Evolutionary conservation across 2,113 vertebrate species (phyloP).

Genomic region (Halcyon senegalensis): DNA sequence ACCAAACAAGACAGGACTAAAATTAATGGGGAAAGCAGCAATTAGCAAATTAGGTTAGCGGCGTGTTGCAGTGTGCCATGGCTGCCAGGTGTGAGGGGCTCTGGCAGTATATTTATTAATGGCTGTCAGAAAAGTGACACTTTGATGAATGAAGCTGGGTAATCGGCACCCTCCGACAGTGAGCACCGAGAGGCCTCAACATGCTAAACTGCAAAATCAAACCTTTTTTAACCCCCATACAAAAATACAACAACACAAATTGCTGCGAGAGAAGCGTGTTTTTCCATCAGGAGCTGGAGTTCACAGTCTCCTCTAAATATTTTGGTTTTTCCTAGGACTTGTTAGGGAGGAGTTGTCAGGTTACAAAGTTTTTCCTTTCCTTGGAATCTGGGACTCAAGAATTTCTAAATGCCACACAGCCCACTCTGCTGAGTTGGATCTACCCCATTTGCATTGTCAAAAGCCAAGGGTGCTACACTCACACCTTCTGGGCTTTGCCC

Average conservation of each 20-base stretch:
- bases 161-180: constrained; percentile 95
- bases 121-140: constrained; percentile 99
- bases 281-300: background rate
- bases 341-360: background rate
- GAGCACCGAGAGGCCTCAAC: constrained; percentile 94
- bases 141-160: constrained; percentile 99
- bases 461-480: background rate
- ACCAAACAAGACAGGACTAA: constrained; percentile 90
- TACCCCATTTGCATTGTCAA: background rate
- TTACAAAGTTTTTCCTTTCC: background rate
- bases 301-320: background rate
- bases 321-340: background rate
- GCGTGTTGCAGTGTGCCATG: constrained; percentile 88
- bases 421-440: background rate
- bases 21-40: constrained; percentile 97
- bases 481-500: background rate
- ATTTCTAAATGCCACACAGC: background rate
- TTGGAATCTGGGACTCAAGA: background rate
- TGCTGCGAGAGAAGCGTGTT: background rate
- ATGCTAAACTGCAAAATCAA: constrained; percentile 87
- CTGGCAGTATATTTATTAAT: constrained; percentile 99
- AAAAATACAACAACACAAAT: constrained; percentile 32
- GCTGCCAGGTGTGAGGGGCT: constrained; percentile 97
- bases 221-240: constrained; percentile 61
- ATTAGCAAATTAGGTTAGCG: constrained; percentile 99